Conservation (phyloP, 2,888 invertebrate genomes). For the Rhagophthalmus giganteus region DNA sequence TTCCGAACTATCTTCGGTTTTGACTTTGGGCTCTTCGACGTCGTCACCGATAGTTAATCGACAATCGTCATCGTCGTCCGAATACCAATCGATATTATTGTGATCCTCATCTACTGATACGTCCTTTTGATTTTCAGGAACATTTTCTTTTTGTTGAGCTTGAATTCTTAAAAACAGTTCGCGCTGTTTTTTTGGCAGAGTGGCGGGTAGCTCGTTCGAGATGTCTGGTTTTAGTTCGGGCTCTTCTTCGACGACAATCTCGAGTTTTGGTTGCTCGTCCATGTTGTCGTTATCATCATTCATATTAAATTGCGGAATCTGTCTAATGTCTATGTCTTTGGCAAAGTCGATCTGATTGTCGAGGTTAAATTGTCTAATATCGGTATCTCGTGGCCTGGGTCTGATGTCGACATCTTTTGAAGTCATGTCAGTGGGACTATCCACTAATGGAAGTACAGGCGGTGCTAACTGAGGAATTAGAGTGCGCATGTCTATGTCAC, state of each 20-base stretch:
- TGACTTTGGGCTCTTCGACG: constrained; percentile 44
- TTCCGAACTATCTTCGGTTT: constrained; percentile 42
- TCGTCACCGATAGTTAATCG: constrained; percentile 52
- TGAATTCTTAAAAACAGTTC: constrained; percentile 69
- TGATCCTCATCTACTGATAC: constrained; percentile 31
- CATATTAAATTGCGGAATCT: constrained; percentile 42
- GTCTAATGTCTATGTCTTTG: constrained; percentile 56
- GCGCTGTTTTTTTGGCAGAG: constrained; percentile 66
- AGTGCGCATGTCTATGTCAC: constrained; percentile 55
- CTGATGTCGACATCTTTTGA: constrained; percentile 43
- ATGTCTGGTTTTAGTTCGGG: background rate
- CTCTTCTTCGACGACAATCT: constrained; percentile 14
- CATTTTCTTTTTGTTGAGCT: constrained; percentile 63
- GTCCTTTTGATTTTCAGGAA: constrained; percentile 47
- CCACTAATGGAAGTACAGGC: background rate
- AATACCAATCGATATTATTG: constrained; percentile 64
- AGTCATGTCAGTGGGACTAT: background rate
- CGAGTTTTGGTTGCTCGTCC: constrained; percentile 33
- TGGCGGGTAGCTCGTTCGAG: constrained; percentile 58
- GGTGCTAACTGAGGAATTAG: constrained; percentile 39
- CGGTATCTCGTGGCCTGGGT: constrained; percentile 18
- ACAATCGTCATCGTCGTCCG: constrained; percentile 71
- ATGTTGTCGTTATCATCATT: constrained; percentile 27
- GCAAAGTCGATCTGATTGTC: constrained; percentile 34
- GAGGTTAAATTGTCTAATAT: constrained; percentile 19